phyloP scores from a whole-genome alignment of 2,113 vertebrate species.

The Carassius auratus region DNA sequence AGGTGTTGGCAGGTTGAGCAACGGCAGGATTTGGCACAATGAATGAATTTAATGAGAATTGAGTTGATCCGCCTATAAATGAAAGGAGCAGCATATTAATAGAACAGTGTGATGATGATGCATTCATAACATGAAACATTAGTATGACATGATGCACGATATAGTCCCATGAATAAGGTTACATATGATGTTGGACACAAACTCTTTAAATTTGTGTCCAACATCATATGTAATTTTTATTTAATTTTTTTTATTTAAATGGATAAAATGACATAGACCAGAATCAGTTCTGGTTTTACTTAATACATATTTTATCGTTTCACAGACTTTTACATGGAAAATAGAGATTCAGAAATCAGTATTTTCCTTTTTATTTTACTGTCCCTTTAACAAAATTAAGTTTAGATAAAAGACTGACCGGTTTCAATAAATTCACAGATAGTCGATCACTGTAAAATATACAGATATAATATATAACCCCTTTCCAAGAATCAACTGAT shows the following conservation, averaged over 20 bases:
- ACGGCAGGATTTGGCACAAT: conserved; percentile 1
- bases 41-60: conserved; percentile 36
- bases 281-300: background rate
- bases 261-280: background rate
- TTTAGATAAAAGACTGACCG: background rate
- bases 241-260: no score
- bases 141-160: background rate
- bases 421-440: no score
- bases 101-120: conserved; percentile 3
- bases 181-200: background rate
- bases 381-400: background rate
- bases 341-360: background rate
- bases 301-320: background rate
- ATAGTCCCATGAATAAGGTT: background rate
- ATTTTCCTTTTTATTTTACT: background rate
- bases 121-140: background rate
- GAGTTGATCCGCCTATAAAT: conserved; percentile 26
- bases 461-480: background rate
- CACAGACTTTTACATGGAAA: no score
- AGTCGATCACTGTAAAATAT: background rate
- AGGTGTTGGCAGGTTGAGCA: conserved; percentile 43
- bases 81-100: background rate
- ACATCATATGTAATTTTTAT: no score
- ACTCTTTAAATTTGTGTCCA: background rate
- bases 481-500: no score